A percentile compares a stretch with the other conserved stretches of the same genome.
Conservation (phyloP, 2,888 invertebrate species). For the Ormyrus pomaceus region DNA sequence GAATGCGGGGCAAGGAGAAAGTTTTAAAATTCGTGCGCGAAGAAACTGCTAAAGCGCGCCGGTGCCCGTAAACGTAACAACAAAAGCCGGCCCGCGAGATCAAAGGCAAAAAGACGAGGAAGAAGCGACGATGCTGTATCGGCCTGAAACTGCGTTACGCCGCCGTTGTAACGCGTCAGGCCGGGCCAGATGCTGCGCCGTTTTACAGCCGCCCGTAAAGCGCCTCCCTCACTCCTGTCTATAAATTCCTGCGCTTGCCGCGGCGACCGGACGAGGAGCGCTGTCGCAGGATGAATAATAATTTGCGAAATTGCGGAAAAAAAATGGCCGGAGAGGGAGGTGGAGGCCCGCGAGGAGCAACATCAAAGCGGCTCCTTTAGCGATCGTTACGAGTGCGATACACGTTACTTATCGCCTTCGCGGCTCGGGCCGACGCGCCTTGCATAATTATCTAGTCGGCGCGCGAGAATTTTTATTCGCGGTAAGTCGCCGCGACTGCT, state of each 20-base stretch:
- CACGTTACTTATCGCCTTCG: conserved; percentile 38
- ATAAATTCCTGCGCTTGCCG: background rate
- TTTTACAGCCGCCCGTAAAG: conserved; percentile 36
- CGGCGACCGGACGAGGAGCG: background rate
- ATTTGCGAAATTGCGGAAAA: conserved; percentile 10
- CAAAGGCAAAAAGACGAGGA: conserved; percentile 6
- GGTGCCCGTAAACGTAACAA: conserved; percentile 13
- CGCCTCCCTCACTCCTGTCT: background rate
- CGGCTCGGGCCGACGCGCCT: conserved; percentile 2
- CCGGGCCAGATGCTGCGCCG: background rate
- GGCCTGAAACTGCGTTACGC: background rate
- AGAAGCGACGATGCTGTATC: background rate
- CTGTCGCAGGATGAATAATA: conserved; percentile 10
- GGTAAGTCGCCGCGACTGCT: background rate
- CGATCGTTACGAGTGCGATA: conserved; percentile 30
- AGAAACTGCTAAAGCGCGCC: background rate
- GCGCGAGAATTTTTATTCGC: background rate
- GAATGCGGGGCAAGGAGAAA: background rate
- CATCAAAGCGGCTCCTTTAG: conserved; percentile 10
- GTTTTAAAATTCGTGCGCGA: conserved; percentile 21
- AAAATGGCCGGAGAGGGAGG: background rate
- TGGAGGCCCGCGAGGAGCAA: background rate
- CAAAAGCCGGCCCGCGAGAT: background rate
- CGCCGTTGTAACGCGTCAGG: background rate
- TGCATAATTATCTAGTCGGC: conserved; percentile 28